phyloP scores from a whole-genome alignment of 35 echinoderm and acorn worm genomes.

The Acanthaster planci region DNA sequence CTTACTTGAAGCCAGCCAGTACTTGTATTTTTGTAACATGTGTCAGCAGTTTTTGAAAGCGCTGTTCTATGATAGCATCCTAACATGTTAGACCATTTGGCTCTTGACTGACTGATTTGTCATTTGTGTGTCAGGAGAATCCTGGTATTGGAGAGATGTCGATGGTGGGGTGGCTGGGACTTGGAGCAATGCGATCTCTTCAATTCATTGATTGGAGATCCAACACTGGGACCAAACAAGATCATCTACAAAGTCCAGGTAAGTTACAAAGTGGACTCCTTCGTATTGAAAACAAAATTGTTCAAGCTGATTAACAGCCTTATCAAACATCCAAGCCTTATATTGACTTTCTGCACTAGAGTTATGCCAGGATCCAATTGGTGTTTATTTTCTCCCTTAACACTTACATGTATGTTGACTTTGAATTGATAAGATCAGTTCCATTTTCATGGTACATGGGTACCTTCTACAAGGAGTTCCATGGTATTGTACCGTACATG shows the following conservation, averaged over 20 bases:
- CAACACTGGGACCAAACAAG: slow-evolving; percentile 65
- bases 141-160: slow-evolving; percentile 88
- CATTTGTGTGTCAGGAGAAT: slow-evolving; percentile 61
- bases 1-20: too few relatives aligned
- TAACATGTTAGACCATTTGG: not conserved
- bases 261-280: not conserved
- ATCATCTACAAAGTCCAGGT: slow-evolving; percentile 87
- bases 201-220: slow-evolving; percentile 51
- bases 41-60: too few relatives aligned
- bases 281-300: not conserved
- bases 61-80: too few relatives aligned
- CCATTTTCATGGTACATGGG: too few relatives aligned
- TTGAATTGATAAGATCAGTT: too few relatives aligned
- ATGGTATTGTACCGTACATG: too few relatives aligned
- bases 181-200: slow-evolving; percentile 79
- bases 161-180: slow-evolving; percentile 97
- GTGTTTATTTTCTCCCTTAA: too few relatives aligned
- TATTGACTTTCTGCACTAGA: not conserved
- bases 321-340: not conserved
- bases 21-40: too few relatives aligned
- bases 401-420: too few relatives aligned
- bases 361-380: not conserved
- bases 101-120: not conserved
- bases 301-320: not conserved
- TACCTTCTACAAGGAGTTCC: too few relatives aligned